Base-by-base conservation (phyloP, 2,797 vertebrate species). In the Rhadinocentrus ornatus region DNA sequence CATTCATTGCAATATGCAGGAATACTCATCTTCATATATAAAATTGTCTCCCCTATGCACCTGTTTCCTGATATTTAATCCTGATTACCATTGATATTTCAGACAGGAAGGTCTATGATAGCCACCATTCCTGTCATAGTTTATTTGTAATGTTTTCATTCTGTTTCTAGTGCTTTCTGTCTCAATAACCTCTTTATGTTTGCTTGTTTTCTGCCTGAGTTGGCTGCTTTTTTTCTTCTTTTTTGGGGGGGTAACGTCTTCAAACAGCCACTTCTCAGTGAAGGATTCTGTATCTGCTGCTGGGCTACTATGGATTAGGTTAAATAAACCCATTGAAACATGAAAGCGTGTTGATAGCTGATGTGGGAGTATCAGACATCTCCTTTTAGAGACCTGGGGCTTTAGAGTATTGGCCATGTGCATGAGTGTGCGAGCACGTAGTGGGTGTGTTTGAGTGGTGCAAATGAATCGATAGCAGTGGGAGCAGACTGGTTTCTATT, bases 381-480 rank as follows among this genome's bases (percentile, higher is more conserved):
- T 80, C 59, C 82, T 86, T 77, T 75, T 75, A 78, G 78, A 84
- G 70, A 85, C 83, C 70, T 32, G 15, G 15, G 44, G 73, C 84
- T 81, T 79, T 41, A 29, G 87, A 61, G 41, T 39, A 41, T 75
- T 35, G 46, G 62, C 66, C 15, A 3, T 52, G 50, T 58, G 67
- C 27, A 10, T 52, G 66, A 67, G 55, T 67, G 60, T 32, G 57
- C n/a, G 57, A 64, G 70, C 34, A 53, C 58, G 50, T 46, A 10
- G 44, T 53, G 44, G 58, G 34, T 73, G 69, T 55, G 48, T 79
- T 50, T 66, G 66, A 74, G 75, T 71, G 73, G 41, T 52, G 48
- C 66, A 66, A 75, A 65, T 76, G 27, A 86, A 93, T 93, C 90
- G 22, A 93, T 94, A 88, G 67, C 31, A 83, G 87, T 92, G 90